Conservation (phyloP, 2,888 invertebrate species). For the Phortica magna region DNA sequence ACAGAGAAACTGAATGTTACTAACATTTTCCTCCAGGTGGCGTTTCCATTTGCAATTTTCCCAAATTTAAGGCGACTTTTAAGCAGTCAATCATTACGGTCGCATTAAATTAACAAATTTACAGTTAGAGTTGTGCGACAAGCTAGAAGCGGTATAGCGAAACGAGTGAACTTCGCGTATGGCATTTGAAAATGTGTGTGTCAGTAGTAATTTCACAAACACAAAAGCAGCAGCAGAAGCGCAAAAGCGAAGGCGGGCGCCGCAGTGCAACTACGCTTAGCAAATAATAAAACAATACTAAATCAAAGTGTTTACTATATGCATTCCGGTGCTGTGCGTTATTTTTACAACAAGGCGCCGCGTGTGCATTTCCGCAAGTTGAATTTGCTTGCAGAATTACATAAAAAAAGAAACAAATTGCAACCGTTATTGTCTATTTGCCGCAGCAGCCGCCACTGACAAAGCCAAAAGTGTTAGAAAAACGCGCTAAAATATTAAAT, state of each 20-base stretch:
- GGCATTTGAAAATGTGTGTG: background rate
- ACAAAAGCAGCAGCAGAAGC: background rate
- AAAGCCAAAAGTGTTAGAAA: background rate
- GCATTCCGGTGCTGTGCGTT: background rate
- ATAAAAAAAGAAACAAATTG: no score
- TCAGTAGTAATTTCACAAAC: background rate
- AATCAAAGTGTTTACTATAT: background rate
- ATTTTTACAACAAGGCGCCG: background rate
- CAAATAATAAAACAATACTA: background rate
- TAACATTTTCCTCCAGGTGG: background rate
- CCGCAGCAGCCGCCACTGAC: background rate
- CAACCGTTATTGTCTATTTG: background rate
- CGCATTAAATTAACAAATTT: background rate
- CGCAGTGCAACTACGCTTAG: background rate
- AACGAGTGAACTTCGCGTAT: background rate
- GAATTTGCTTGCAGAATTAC: background rate
- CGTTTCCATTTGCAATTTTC: background rate
- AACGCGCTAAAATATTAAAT: slow-evolving; percentile 17
- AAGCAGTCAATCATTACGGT: background rate
- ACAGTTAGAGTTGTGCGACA: background rate
- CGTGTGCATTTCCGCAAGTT: background rate
- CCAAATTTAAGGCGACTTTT: background rate
- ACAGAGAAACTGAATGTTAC: no score
- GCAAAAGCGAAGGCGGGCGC: background rate
- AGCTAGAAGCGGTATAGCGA: background rate